Evolutionary conservation across 1,140 invertebrate genomes (phyloP).

Genomic region (Pollicipes pollicipes): DNA sequence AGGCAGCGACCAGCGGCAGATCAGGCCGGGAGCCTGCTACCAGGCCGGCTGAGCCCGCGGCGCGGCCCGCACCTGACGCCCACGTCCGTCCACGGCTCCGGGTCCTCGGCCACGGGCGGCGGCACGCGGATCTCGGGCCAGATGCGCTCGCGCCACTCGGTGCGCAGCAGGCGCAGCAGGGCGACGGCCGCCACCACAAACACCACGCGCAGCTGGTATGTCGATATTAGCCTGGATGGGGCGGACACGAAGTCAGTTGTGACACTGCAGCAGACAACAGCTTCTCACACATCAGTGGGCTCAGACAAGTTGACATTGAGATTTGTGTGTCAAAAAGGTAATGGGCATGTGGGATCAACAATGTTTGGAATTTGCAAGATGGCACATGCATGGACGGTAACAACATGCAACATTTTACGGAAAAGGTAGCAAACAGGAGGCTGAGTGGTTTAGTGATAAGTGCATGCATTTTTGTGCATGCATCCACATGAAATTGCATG

Average conservation of each 20-base stretch:
- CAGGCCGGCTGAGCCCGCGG: background rate
- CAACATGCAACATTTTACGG: too few species aligned
- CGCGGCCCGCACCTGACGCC: constrained; percentile 13
- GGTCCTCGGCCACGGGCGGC: constrained; percentile 16
- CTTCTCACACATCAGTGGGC: too few species aligned
- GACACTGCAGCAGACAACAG: background rate
- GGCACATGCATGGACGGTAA: too few species aligned
- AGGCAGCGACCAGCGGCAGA: background rate
- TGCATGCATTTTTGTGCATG: too few species aligned
- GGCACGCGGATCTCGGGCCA: constrained; percentile 24
- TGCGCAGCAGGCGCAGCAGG: background rate
- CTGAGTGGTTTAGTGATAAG: too few species aligned
- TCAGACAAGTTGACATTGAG: too few species aligned
- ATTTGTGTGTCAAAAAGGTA: too few species aligned
- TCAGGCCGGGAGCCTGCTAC: background rate
- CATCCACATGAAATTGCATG: too few species aligned
- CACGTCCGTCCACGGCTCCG: constrained; percentile 17
- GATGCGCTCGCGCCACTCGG: constrained; percentile 20
- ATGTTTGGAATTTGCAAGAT: too few species aligned
- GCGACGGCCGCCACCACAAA: background rate
- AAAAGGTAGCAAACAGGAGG: too few species aligned
- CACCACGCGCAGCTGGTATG: background rate
- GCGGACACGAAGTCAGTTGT: background rate
- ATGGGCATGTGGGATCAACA: too few species aligned
- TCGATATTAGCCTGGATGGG: background rate